A percentile compares a stretch with the other conserved stretches of the same genome.
Conservation (phyloP, 2,113 vertebrate species). For the Emydocephalus ijimae region DNA sequence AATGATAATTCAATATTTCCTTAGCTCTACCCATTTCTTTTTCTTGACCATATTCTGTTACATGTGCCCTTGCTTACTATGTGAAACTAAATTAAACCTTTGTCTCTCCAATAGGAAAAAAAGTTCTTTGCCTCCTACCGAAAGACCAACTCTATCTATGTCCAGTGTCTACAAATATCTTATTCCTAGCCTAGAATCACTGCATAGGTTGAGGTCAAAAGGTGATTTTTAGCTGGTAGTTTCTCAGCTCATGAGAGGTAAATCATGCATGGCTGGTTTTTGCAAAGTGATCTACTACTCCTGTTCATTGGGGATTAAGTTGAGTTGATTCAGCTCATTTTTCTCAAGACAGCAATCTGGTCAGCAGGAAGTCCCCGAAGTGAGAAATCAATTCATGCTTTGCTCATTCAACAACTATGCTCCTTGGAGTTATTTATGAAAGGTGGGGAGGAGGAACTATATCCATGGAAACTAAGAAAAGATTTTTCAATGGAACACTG, state of each 20-base stretch:
- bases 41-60: not conserved
- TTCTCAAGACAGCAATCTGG: constrained; percentile 57
- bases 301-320: constrained; percentile 58
- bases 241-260: constrained; percentile 60
- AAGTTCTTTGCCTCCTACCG: not conserved
- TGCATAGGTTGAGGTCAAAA: constrained; percentile 60
- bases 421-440: constrained; percentile 23
- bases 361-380: constrained; percentile 57
- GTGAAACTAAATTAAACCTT: not conserved
- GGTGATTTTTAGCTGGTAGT: constrained; percentile 56
- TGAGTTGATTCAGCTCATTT: constrained; percentile 61
- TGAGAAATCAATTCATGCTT: constrained; percentile 35
- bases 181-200: constrained; percentile 52
- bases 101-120: not conserved
- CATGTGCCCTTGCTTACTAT: not conserved
- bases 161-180: constrained; percentile 14
- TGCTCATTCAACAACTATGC: constrained; percentile 68
- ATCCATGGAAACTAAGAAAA: constrained; percentile 44
- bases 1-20: not conserved
- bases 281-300: constrained; percentile 65
- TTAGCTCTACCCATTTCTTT: not conserved
- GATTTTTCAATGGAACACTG: constrained; percentile 12
- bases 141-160: not conserved
- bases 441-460: constrained; percentile 45
- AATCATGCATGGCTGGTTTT: constrained; percentile 65